Evolutionary conservation across 2,888 invertebrate species (phyloP).

Genomic region (Onthophagus sagittarius): DNA sequence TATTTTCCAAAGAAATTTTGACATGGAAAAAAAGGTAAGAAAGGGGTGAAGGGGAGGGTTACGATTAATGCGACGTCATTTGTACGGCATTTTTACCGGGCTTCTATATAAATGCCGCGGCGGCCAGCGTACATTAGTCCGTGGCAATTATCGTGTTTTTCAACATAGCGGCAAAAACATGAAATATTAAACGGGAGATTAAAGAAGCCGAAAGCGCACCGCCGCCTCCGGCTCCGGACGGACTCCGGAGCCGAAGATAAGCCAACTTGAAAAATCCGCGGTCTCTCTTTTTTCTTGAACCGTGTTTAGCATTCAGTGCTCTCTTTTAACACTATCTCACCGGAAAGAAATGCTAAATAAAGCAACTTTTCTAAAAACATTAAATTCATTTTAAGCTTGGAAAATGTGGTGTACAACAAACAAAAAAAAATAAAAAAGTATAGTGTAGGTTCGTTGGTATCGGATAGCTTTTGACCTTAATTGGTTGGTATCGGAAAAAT

Average conservation of each 20-base stretch:
- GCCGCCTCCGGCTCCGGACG: background rate
- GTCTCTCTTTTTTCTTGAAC: background rate
- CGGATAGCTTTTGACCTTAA: background rate
- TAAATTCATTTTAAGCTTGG: background rate
- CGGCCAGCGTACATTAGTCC: slow-evolving; percentile 39
- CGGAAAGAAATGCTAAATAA: background rate
- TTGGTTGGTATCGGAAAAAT: slow-evolving; percentile 40
- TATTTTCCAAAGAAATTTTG: too few species aligned
- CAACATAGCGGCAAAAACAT: slow-evolving; percentile 42
- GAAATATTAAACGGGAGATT: slow-evolving; percentile 46
- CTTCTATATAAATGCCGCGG: slow-evolving; percentile 36
- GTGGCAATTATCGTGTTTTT: slow-evolving; percentile 45
- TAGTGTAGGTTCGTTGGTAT: background rate
- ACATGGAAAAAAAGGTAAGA: background rate
- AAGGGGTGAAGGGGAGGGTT: background rate
- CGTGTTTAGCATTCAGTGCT: background rate
- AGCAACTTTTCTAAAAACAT: background rate
- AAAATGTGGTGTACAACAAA: background rate
- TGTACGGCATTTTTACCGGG: slow-evolving; percentile 31
- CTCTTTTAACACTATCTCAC: background rate
- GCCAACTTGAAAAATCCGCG: background rate
- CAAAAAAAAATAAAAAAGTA: background rate
- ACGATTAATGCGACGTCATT: slow-evolving; percentile 28
- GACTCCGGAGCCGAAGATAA: background rate
- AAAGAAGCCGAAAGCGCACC: slow-evolving; percentile 38